Conservation (phyloP, 2,797 vertebrate species). For the Balearica regulorum region DNA sequence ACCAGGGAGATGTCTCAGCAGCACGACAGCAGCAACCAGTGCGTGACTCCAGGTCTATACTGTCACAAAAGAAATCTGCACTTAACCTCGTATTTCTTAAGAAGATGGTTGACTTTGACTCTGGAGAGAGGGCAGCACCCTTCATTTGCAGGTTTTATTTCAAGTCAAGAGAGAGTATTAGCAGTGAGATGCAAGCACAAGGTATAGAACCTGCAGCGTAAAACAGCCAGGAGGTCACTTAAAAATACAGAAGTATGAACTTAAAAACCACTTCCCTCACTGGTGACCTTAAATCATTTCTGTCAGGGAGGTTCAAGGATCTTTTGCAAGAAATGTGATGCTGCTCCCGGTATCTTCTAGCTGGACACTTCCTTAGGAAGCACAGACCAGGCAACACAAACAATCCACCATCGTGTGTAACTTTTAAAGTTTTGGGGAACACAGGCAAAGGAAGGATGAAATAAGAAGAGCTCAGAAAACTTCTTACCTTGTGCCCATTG, state of each 20-base stretch:
- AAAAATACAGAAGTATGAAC: background rate
- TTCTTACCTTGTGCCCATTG: conserved; percentile 70
- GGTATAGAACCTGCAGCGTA: background rate
- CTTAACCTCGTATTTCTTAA: background rate
- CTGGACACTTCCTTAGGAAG: background rate
- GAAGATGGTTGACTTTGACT: background rate
- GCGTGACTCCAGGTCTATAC: fast-evolving
- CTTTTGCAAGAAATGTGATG: background rate
- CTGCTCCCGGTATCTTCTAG: background rate
- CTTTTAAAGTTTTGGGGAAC: background rate
- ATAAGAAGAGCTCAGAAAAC: background rate
- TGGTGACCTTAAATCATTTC: background rate
- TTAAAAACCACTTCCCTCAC: background rate
- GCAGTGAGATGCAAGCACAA: background rate
- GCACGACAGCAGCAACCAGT: background rate
- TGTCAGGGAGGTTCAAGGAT: background rate
- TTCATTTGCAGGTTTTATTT: background rate
- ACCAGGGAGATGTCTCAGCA: background rate
- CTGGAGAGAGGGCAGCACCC: background rate
- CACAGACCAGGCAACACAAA: background rate
- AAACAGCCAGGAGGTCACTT: background rate
- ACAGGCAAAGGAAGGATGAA: background rate
- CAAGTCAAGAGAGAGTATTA: background rate
- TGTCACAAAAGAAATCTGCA: background rate
- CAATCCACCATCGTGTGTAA: fast-evolving